Evolutionary conservation across 2,113 vertebrate species (phyloP).

Genomic region (Emydocephalus ijimae): DNA sequence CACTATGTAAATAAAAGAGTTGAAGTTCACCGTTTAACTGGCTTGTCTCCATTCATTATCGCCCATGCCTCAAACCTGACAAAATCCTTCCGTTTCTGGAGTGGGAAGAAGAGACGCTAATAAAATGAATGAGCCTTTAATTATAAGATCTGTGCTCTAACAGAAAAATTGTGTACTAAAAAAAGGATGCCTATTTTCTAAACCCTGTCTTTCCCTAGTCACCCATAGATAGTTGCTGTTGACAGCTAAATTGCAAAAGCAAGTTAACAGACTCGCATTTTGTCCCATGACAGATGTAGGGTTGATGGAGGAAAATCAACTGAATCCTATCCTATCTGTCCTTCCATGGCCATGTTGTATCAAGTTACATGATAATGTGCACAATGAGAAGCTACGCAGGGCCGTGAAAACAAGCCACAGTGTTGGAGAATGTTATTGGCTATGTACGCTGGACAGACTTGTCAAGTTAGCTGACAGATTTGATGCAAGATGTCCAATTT

Average conservation of each 20-base stretch:
- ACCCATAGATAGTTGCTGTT: neutral
- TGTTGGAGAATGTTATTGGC: neutral
- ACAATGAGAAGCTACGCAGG: neutral
- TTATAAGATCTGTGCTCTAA: slow-evolving; percentile 44
- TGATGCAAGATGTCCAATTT: neutral
- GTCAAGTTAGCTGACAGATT: neutral
- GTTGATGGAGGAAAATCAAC: neutral
- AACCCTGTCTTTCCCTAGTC: slow-evolving; percentile 19
- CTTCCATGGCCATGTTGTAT: neutral
- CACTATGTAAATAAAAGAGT: no score
- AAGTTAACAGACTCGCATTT: neutral
- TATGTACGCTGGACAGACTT: neutral
- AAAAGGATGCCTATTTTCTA: slow-evolving; percentile 41
- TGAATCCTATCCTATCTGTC: neutral
- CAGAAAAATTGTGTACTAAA: slow-evolving; percentile 44
- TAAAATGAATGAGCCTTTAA: slow-evolving; percentile 49
- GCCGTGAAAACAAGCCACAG: neutral
- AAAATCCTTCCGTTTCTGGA: slow-evolving; percentile 47
- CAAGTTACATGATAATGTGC: neutral
- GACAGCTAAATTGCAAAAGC: neutral
- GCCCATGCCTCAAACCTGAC: no score
- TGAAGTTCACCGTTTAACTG: no score
- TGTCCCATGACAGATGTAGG: neutral
- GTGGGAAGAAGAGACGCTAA: slow-evolving; percentile 45
- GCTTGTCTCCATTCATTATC: no score